phyloP scores from a whole-genome alignment of 2,797 vertebrate species.

The Lacerta viridis region DNA sequence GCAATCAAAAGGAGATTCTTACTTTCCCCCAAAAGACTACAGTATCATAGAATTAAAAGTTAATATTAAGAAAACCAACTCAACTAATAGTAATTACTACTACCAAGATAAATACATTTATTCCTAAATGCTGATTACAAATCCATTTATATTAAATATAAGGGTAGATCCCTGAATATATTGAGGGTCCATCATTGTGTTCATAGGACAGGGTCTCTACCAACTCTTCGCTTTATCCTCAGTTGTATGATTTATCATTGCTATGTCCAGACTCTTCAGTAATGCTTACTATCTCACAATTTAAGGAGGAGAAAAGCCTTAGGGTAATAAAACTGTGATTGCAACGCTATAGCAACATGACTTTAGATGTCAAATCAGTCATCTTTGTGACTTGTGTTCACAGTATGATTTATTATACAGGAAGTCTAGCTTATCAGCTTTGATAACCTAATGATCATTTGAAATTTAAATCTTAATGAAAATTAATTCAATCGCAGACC shows the following conservation, averaged over 20 bases:
- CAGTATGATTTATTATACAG: conserved; percentile 61
- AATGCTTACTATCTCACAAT: too few relatives aligned
- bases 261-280: background rate
- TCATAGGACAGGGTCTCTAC: background rate
- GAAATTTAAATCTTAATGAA: conserved; percentile 76
- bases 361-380: conserved; percentile 43
- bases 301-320: background rate
- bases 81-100: background rate
- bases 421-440: conserved; percentile 63
- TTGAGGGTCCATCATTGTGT: background rate
- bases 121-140: background rate
- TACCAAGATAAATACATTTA: background rate
- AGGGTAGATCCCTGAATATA: background rate
- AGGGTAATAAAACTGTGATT: conserved; percentile 49
- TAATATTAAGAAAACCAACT: background rate
- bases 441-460: conserved; percentile 62
- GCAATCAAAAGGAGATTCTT: background rate
- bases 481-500: conserved; percentile 72
- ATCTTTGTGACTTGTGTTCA: conserved; percentile 60
- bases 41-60: background rate
- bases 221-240: background rate
- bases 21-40: background rate
- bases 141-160: background rate
- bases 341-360: conserved; percentile 40
- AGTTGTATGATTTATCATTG: background rate